Percentiles rank a stretch among this genome's conserved stretches.
These are phyloP conservation scores for Drosophila eugracilis DNA, from an alignment of 1,140 invertebrate species.

Conservation along the genomic window DNA sequence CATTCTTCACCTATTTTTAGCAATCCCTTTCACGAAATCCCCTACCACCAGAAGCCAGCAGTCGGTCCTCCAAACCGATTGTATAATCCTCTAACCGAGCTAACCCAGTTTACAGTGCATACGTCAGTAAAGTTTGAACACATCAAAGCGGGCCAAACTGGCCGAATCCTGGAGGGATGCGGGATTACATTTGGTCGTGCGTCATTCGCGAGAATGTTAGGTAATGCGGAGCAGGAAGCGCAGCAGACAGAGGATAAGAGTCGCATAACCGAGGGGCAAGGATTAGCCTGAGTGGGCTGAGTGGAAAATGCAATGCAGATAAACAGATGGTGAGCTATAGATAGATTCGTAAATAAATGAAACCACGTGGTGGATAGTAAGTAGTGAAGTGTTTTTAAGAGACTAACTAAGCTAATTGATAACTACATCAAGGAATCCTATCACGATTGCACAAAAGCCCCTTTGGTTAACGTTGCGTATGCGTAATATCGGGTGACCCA, in stretches of 20 bases:
- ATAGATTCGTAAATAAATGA: background rate
- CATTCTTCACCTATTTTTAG: too few species aligned
- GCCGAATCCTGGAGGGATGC: conserved; percentile 6
- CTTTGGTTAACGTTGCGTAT: background rate
- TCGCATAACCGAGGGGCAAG: background rate
- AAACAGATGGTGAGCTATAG: background rate
- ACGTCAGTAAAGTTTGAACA: background rate
- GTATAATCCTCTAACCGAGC: background rate
- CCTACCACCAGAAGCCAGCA: too few species aligned
- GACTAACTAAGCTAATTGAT: too few species aligned
- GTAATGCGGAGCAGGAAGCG: conserved; percentile 1
- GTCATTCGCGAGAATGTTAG: conserved; percentile 18
- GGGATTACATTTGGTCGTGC: conserved; percentile 14
- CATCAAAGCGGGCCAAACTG: conserved; percentile 1
- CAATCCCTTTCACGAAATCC: too few species aligned
- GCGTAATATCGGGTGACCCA: background rate
- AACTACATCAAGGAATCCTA: too few species aligned
- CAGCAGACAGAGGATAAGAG: conserved; percentile 3
- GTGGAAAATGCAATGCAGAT: background rate
- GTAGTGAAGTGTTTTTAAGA: too few species aligned
- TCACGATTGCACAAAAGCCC: too few species aligned
- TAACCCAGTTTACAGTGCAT: background rate
- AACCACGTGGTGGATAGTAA: background rate
- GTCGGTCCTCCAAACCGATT: too few species aligned
- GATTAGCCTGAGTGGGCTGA: background rate